Conservation (phyloP, 2,113 vertebrate genomes). For the Argyrosomus japonicus region DNA sequence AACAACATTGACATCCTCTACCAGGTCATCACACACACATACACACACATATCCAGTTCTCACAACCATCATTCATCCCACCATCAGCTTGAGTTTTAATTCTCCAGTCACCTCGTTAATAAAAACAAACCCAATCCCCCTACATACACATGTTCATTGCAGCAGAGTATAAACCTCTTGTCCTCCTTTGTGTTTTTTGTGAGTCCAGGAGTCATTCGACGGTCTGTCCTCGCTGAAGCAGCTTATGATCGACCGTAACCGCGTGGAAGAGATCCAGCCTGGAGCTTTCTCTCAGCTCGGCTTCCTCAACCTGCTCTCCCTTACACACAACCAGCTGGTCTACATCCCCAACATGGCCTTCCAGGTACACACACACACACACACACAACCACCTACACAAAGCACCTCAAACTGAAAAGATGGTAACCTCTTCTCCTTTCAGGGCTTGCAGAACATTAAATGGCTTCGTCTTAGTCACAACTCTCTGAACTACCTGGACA, state of each 20-base stretch:
- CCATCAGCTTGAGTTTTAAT: neutral
- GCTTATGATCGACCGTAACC: conserved; percentile 88
- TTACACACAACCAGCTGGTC: conserved; percentile 91
- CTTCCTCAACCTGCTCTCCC: conserved; percentile 88
- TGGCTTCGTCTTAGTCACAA: conserved; percentile 94
- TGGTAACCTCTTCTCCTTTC: conserved; percentile 67
- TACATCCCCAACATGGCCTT: conserved; percentile 95
- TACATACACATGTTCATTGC: fast-evolving
- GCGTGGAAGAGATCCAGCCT: conserved; percentile 91
- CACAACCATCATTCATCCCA: neutral
- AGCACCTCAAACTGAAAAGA: neutral
- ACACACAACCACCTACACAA: neutral
- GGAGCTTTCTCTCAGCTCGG: conserved; percentile 92
- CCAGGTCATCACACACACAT: conserved; percentile 79
- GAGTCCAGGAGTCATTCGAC: conserved; percentile 89
- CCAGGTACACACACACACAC: conserved; percentile 72
- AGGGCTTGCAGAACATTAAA: conserved; percentile 90
- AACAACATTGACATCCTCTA: conserved; percentile 89
- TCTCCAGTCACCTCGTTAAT: neutral
- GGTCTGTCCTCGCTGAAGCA: conserved; percentile 90
- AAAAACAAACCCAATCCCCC: neutral
- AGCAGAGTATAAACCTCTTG: neutral
- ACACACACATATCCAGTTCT: neutral
- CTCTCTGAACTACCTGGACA: conserved; percentile 89
- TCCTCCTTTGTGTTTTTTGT: neutral